Base-by-base conservation (phyloP, 2,797 vertebrate species). In the Pogonophryne albipinna region DNA sequence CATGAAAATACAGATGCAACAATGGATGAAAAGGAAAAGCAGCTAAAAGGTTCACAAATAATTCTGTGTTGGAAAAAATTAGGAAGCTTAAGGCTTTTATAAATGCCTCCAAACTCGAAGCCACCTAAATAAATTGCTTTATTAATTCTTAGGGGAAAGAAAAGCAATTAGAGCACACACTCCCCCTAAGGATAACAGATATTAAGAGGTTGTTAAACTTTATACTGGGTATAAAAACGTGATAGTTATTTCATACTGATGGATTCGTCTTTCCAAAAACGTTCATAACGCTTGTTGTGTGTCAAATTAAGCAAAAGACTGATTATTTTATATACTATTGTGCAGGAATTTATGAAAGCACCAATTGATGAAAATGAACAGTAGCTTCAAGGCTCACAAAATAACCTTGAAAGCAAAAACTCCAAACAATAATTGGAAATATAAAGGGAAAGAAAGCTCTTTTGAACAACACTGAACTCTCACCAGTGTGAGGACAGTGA, bases 361-460 rank as follows among this genome's bases (percentile, higher is more conserved):
- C 15, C 50, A 45, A 7, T n/a, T 4, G 45, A 61, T 56, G 15
- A n/a, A 45, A 44, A 46, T 31, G 0, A 47, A n/a, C 42, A 55
- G 13, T 16, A 34, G 34, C 59, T 23, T 2, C 8, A 27, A 20
- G 38, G 60, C 11, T 45, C 17, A 15, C 31, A 50, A 49, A 56
- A 47, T 23, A 45, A 61, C n/a, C 19, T 47, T 74, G 5, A 44
- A 45, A 59, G 13, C 13, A 7, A 41, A 16, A 38, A 2, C 27
- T 51, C 15, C 19, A 57, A 73, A 45, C 3, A 13, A n/a, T 17
- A 42, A 66, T 58, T 79, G 62, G 23, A 66, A 65, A 60, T 13
- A 50, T n/a, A 23, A 51, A 44, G 23, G 17, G 23, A 78, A 60
- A 74, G 52, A 14, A 27, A 14, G 12, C 42, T 71, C 65, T 6